Evolutionary conservation across 2,797 vertebrate genomes (phyloP), one percentile per base, ranked within the genome.

Genomic region (Malacoctenus gilli): DNA sequence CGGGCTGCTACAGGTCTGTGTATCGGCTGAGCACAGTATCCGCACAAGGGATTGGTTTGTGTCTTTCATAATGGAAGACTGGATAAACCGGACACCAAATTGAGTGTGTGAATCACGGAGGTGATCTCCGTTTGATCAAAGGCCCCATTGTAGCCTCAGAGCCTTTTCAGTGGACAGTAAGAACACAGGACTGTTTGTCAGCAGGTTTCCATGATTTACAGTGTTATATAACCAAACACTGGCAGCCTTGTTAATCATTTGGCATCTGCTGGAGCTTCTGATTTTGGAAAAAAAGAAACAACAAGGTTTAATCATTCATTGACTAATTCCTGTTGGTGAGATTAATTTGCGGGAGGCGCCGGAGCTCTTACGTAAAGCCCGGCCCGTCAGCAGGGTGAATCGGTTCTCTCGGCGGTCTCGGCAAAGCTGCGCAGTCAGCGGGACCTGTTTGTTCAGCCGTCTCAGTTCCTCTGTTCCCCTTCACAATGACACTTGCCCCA

Each of bases 401-500:
- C 10, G 6, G 30, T 58, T 63, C 25, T 11, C 43, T 15, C 35
- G 15, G 47, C 38, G 28, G 20, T 53, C 13, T 46, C 1, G 4
- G 9, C 6, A 21, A 16, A 22, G 25, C 54, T 22, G 20, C 4
- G 0, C 3, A 4, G 23, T 56, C 62, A 77, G 55, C 68, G 21
- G 40, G 21, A 1, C 2, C 3, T 41, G 59, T 79, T 72, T 68
- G 20, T 63, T 47, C 61, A 75, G 78, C 72, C 1, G 44, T 81
- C 82, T 81, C 70, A 58, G 7, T 83, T 80, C 74, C 74, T 66
- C 7, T 40, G 6, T 61, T 59, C 48, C 32, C 8, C 39, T 11
- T 1, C 23, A 44, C 23, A 12, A 8, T 53, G 47, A 70, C 51
- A 30, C 66, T 73, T 72, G 47, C 48, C 47, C 47, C 13, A 51